Evolutionary conservation across 2,797 vertebrate species (phyloP).

Genomic region (Poecilia gillii): DNA sequence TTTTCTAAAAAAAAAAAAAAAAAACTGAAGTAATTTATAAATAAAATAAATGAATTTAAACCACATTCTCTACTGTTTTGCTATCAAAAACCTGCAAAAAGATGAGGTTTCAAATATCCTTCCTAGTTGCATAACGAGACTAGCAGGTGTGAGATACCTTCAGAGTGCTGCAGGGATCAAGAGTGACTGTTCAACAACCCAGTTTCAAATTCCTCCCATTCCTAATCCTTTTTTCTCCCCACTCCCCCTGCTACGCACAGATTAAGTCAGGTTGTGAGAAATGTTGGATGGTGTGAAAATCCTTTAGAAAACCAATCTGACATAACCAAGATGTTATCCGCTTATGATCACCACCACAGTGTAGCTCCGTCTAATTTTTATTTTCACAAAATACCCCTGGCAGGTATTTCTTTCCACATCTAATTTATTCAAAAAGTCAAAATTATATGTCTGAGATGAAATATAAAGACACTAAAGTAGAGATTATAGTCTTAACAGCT

Average conservation of each 20-base stretch:
- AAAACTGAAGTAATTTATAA: background rate
- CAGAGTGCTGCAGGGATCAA: constrained; percentile 48
- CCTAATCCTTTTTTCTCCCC: constrained; percentile 57
- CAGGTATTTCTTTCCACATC: constrained; percentile 36
- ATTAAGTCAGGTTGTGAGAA: constrained; percentile 57
- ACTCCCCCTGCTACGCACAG: constrained; percentile 38
- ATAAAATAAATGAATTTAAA: background rate
- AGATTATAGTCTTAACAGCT: background rate
- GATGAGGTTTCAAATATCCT: constrained; percentile 21
- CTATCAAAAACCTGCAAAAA: background rate
- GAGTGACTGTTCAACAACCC: constrained; percentile 45
- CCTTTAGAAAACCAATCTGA: constrained; percentile 61
- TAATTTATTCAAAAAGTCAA: constrained; percentile 27
- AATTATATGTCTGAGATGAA: background rate
- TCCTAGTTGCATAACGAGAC: constrained; percentile 15
- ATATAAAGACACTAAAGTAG: background rate
- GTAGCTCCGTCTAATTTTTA: constrained; percentile 47
- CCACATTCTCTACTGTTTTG: background rate
- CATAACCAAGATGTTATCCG: constrained; percentile 65
- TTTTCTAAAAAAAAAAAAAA: background rate
- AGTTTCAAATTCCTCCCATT: constrained; percentile 48
- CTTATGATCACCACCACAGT: constrained; percentile 59
- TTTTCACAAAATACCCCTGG: constrained; percentile 56
- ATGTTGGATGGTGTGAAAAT: constrained; percentile 54
- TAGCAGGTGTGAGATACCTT: constrained; percentile 34